A percentile compares a stretch with the other conserved stretches of the same genome.
Conservation (phyloP, 2,797 vertebrate species). For the Labeo calbasu region DNA sequence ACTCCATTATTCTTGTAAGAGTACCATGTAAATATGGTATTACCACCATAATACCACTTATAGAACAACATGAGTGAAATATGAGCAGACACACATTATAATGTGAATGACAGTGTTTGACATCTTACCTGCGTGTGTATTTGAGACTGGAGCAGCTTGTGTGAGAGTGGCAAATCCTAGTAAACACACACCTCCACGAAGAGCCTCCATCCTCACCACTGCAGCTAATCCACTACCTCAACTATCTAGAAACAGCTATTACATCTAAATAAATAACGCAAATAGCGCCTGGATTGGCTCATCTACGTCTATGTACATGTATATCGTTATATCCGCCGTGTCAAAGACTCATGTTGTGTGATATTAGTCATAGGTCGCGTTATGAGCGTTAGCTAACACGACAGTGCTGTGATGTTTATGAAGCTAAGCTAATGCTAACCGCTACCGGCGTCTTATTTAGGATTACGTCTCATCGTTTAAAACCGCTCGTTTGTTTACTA, state of each 20-base stretch:
- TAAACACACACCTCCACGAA: slow-evolving; percentile 69
- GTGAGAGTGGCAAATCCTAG: slow-evolving; percentile 69
- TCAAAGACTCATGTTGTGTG: slow-evolving; percentile 32
- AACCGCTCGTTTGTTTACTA: slow-evolving; percentile 55
- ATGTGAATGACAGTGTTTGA: neutral
- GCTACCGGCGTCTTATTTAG: slow-evolving; percentile 47
- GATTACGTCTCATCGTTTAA: slow-evolving; percentile 62
- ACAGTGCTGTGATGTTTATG: slow-evolving; percentile 35
- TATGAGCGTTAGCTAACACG: slow-evolving; percentile 49
- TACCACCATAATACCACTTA: too few relatives aligned
- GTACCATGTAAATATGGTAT: neutral
- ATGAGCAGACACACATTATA: neutral
- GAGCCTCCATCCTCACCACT: slow-evolving; percentile 73
- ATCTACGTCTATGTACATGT: neutral
- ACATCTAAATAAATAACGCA: slow-evolving; percentile 19
- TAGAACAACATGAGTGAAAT: neutral
- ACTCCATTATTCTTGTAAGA: neutral
- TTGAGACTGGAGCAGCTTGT: slow-evolving; percentile 74
- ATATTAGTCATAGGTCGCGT: neutral
- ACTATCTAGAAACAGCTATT: slow-evolving; percentile 48
- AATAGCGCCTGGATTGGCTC: neutral
- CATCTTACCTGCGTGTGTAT: slow-evolving; percentile 73
- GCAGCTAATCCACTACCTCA: slow-evolving; percentile 62
- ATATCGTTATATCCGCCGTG: neutral
- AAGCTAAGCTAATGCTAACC: slow-evolving; percentile 72